Base-by-base conservation (phyloP, 2,797 vertebrate genomes). In the Pipistrellus pygmaeus region DNA sequence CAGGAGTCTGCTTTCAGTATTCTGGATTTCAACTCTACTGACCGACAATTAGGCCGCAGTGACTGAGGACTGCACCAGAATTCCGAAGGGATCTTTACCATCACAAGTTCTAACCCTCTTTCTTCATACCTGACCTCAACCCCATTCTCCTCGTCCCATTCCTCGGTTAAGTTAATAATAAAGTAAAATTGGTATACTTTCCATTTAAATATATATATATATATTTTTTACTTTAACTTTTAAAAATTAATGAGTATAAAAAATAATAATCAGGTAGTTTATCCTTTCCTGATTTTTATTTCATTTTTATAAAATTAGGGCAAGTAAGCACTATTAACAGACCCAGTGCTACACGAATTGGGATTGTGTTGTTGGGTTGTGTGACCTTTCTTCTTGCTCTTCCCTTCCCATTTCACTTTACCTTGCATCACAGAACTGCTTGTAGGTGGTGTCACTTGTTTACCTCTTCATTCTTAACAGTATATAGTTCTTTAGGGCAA, bases 151-250 rank as follows among this genome's bases (percentile, higher is more conserved):
- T 85, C 48, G 69, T 94, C 97, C 71, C 85, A 85, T 93, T 95
- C 88, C 97, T 97, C 95, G 95, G 97, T 97, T 98, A 98, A 98
- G 97, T 97, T 98, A 98, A 98, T 98, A 98, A 98, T 98, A 98
- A 98, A 98, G 98, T 96, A 95, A 97, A 98, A 98, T 97, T 98
- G 98, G 95, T 81, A 0, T 97, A 97, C 96, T 98, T 98, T 97
- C 13, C 96, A 98, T 95, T 96, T 96, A 97, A 96, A 98, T 97
- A 98, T 97, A 97, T 97, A 44, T 97, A 44, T 41, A 97, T 97
- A 97, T 94, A 85, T 98, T 96, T 98, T 98, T 98, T 97, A 98
- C 95, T 97, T 97, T 97, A 97, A 94, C 94, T 98, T 98, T 96
- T 98, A 95, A 93, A 95, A 97, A 96, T 97, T 97, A 97, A 95